Base-by-base conservation (phyloP, 2,113 vertebrate genomes). In the Cyphomyrus plagiostoma region DNA sequence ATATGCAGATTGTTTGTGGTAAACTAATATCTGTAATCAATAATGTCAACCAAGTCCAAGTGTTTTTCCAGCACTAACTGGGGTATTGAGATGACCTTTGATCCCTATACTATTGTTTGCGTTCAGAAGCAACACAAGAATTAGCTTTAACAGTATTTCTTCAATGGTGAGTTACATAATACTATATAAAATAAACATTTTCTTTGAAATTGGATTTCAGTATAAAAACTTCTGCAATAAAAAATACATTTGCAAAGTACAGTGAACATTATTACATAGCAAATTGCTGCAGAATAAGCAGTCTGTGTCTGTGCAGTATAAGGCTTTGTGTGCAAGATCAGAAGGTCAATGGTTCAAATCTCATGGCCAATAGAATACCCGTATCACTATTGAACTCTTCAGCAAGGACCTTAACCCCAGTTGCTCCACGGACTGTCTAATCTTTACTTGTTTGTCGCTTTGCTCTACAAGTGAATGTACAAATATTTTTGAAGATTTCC, bases 1-100 rank as follows among this genome's bases (percentile, higher is more conserved):
- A 77, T 90, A 77, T 92, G 92, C 90, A 88, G 87, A 93, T 90
- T 92, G 70, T 39, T 93, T 93, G 90, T 91, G 92, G 90, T 89
- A 89, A 93, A 91, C 89, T 91, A 90, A 90, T 91, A 92, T 91
- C 92, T 93, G 90, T 90, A 95, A 95, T 95, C 94, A 94, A 95
- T 94, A 92, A 93, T 90, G 93, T 93, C 93, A 93, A 94, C 92
- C 93, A 93, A 88, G 91, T 91, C 90, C 92, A 92, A 90, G 92
- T 93, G 93, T 91, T 93, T 91, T 90, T 90, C 91, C 10, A 66
- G n/a, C 66, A 15, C 50, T 13, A 74, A 39, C n/a, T 56, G n/a
- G 62, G 26, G 88, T 74, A 70, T 88, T 17, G 23, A 77, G 58
- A 23, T 50, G 62, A 49, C 35, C 62, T 74, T 88, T 88, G 58